Evolutionary conservation across 1,140 invertebrate species (phyloP).

Genomic region (Harpegnathos saltator): DNA sequence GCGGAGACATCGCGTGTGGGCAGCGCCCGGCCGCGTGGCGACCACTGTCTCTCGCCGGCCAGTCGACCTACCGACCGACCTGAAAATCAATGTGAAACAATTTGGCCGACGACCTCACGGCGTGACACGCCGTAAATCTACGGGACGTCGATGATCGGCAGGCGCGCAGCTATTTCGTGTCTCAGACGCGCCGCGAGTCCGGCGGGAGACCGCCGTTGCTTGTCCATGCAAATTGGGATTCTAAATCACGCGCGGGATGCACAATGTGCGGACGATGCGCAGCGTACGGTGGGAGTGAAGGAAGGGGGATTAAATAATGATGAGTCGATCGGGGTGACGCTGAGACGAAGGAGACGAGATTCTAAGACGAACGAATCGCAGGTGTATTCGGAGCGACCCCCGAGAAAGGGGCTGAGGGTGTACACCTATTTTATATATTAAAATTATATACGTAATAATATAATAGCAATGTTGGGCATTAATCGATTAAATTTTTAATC

Average conservation of each 20-base stretch:
- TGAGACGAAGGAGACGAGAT: no score
- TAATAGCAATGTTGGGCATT: no score
- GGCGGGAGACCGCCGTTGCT: slow-evolving; percentile 9
- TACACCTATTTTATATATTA: no score
- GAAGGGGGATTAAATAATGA: no score
- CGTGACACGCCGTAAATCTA: slow-evolving; percentile 70
- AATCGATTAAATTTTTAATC: no score
- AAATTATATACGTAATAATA: no score
- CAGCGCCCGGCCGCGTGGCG: slow-evolving; percentile 59
- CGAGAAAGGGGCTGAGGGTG: no score
- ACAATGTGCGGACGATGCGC: not conserved
- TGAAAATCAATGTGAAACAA: slow-evolving; percentile 76
- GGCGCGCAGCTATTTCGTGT: slow-evolving; percentile 5
- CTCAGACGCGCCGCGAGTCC: not conserved
- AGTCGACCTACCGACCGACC: slow-evolving; percentile 69
- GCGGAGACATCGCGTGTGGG: slow-evolving; percentile 72
- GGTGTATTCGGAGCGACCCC: no score
- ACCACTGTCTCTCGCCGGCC: slow-evolving; percentile 38
- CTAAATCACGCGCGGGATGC: slow-evolving; percentile 5
- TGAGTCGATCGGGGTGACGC: no score
- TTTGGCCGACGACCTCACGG: slow-evolving; percentile 70
- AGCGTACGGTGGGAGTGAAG: no score
- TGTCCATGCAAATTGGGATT: slow-evolving; percentile 2
- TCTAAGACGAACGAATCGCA: no score
- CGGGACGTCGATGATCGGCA: slow-evolving; percentile 55